These are phyloP conservation scores for Stenolophus ochropezus DNA, from an alignment of 2,888 invertebrate species.

Conservation along the genomic window DNA sequence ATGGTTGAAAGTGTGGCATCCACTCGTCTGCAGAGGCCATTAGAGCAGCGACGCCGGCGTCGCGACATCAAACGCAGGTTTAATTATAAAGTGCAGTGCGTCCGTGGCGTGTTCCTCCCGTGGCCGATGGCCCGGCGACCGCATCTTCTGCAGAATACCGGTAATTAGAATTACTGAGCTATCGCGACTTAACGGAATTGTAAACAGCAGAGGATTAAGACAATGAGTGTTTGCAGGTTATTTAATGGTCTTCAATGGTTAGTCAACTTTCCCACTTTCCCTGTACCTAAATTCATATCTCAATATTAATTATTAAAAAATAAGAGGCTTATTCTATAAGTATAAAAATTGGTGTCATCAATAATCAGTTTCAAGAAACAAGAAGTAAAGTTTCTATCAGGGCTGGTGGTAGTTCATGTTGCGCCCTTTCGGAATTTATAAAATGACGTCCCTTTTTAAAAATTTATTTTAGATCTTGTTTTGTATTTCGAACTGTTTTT, in stretches of 20 bases:
- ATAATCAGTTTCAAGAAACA: too few relatives aligned
- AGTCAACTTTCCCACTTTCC: background rate
- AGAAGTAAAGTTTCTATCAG: too few relatives aligned
- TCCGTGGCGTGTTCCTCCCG: slow-evolving; percentile 2
- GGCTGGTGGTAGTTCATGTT: too few relatives aligned
- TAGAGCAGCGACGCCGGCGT: background rate
- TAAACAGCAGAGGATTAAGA: slow-evolving; percentile 37
- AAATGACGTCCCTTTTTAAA: too few relatives aligned
- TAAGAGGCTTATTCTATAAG: too few relatives aligned
- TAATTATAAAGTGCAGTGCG: slow-evolving; percentile 46
- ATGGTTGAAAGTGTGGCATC: slow-evolving; percentile 23
- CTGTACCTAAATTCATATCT: too few relatives aligned
- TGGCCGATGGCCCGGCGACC: slow-evolving; percentile 35
- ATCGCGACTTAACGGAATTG: slow-evolving; percentile 30
- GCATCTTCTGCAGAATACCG: slow-evolving; percentile 37
- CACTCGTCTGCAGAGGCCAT: slow-evolving; percentile 7
- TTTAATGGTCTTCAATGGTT: slow-evolving; percentile 2
- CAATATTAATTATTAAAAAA: too few relatives aligned
- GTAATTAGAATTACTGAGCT: slow-evolving; percentile 43
- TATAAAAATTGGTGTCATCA: too few relatives aligned
- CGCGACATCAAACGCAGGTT: slow-evolving; percentile 38
- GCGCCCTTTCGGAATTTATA: too few relatives aligned
- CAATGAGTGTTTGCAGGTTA: slow-evolving; percentile 15
- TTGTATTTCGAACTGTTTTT: too few relatives aligned
- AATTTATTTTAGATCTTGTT: too few relatives aligned